Evolutionary conservation across 1,140 invertebrate genomes (phyloP).

Genomic region (Trichoplusia ni): DNA sequence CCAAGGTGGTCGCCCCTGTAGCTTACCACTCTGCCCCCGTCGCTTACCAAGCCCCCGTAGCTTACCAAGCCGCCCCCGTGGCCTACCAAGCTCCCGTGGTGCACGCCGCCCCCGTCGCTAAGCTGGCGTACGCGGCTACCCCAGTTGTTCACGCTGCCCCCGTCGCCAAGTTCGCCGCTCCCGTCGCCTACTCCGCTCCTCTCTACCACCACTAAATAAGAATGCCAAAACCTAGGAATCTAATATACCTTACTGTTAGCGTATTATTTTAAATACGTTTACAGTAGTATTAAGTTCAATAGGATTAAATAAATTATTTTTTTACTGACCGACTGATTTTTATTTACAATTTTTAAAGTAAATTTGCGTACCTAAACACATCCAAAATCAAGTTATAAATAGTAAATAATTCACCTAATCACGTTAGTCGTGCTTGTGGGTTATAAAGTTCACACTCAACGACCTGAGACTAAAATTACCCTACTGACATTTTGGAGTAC

Average conservation of each 20-base stretch:
- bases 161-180: constrained; percentile 43
- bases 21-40: constrained; percentile 39
- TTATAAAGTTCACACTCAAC: constrained; percentile 10
- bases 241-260: constrained; percentile 26
- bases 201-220: constrained; percentile 67
- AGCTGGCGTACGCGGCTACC: constrained; percentile 41
- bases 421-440: not conserved
- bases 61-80: constrained; percentile 72
- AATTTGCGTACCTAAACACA: not conserved
- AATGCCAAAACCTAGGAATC: constrained; percentile 56
- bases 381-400: not conserved
- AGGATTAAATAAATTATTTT: constrained; percentile 44
- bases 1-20: constrained; percentile 51
- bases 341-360: constrained; percentile 28
- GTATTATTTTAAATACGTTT: constrained; percentile 41
- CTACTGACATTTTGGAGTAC: constrained; percentile 2
- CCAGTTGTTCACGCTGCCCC: constrained; percentile 50
- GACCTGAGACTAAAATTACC: constrained; percentile 8
- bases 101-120: constrained; percentile 46
- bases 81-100: constrained; percentile 37
- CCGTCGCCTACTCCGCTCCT: constrained; percentile 47
- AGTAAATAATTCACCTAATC: not conserved
- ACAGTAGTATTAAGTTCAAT: constrained; percentile 33
- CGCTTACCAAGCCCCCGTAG: constrained; percentile 40
- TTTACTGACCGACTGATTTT: constrained; percentile 61